Percentiles rank a stretch among this genome's conserved stretches.
Evolutionary conservation across 1,140 invertebrate species (phyloP).

Genomic region (Temnothorax curvispinosus): DNA sequence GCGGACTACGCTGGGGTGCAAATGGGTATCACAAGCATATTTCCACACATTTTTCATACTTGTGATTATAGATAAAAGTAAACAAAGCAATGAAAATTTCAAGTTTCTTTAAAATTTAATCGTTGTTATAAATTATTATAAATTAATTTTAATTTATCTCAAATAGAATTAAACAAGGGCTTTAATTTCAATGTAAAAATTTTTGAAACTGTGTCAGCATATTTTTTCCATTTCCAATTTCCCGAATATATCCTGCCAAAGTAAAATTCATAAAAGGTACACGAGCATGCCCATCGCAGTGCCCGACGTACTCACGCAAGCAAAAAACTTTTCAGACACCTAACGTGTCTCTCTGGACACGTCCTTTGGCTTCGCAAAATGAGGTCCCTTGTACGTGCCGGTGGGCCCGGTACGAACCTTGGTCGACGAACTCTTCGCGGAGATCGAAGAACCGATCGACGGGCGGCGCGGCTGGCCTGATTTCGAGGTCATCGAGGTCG

Average conservation of each 20-base stretch:
- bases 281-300: not conserved
- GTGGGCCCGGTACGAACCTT: constrained; percentile 82
- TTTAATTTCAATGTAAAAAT: not conserved
- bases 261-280: not conserved
- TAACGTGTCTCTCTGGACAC: not conserved
- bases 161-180: not conserved
- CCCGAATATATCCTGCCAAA: not conserved
- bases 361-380: not conserved
- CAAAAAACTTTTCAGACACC: not conserved
- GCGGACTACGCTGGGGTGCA: not conserved
- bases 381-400: constrained; percentile 7
- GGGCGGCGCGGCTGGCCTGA: constrained; percentile 79
- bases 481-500: constrained; percentile 81
- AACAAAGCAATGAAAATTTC: not conserved
- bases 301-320: not conserved
- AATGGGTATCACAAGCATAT: not conserved
- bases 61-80: not conserved
- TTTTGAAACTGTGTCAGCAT: not conserved
- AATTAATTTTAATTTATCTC: not conserved
- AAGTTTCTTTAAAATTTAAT: not conserved
- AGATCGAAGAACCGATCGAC: constrained; percentile 84
- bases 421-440: constrained; percentile 83
- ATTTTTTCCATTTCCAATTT: not conserved
- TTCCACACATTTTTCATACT: not conserved
- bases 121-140: not conserved